phyloP scores from a whole-genome alignment of 2,113 vertebrate genomes.

The Anhinga rufa region DNA sequence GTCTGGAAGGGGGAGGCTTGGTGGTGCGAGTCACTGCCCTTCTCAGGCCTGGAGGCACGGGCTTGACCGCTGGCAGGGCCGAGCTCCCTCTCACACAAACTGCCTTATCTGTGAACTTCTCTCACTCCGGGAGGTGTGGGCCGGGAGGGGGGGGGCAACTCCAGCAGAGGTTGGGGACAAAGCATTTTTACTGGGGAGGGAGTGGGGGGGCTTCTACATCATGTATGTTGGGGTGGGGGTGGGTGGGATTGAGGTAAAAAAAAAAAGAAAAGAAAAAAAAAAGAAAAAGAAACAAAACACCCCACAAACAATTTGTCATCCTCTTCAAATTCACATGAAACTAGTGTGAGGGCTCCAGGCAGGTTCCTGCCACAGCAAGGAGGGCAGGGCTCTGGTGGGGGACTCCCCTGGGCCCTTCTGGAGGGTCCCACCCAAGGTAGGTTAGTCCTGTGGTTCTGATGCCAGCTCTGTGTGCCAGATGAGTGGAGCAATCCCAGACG shows the following conservation, averaged over 20 bases:
- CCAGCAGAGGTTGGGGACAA: neutral
- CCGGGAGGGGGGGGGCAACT: neutral
- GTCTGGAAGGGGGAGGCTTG: constrained; percentile 30
- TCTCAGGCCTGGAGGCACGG: constrained; percentile 42
- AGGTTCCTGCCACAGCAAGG: neutral
- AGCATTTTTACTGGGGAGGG: constrained; percentile 28
- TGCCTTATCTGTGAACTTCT: constrained; percentile 74
- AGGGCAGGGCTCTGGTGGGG: neutral
- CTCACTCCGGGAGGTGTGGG: constrained; percentile 46
- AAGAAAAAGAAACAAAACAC: neutral
- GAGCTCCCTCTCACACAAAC: constrained; percentile 64
- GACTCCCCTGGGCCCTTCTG: neutral
- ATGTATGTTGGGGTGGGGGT: neutral
- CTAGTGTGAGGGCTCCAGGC: neutral
- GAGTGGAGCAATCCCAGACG: neutral
- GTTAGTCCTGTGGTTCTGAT: neutral
- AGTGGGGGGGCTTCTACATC: neutral
- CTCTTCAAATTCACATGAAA: neutral
- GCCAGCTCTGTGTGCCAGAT: neutral
- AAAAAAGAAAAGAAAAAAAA: neutral
- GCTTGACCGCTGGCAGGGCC: constrained; percentile 54
- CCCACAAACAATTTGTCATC: constrained; percentile 7
- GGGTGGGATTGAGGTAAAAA: neutral
- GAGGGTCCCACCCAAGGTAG: neutral
- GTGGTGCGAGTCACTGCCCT: constrained; percentile 32